Evolutionary conservation across 2,113 vertebrate species (phyloP), one percentile per base, ranked within the genome.

Genomic region (Nicator chloris): DNA sequence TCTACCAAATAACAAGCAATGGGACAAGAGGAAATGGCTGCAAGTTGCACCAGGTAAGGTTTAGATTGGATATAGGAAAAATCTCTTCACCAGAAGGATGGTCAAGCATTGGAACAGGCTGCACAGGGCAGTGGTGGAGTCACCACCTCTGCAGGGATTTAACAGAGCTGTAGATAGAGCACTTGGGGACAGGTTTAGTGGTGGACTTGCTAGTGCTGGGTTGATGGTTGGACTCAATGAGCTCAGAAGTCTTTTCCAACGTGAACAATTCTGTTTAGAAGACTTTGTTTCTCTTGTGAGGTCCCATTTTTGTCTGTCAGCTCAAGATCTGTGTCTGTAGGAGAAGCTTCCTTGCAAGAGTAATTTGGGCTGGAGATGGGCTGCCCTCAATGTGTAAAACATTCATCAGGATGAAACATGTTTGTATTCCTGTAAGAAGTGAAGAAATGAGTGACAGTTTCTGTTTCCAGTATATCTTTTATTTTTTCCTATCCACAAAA

Each of bases 211-310:
- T 56, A 28, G 56, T 70, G 26, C 26, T 90, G 79, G 18, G 12
- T 63, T 83, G 64, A 49, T 42, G 42, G 54, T 54, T 69, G 42
- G 49, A 83, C 35, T 83, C 10, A 1, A 11, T 49, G 63, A 83
- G 31, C 79, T 69, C 71, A 63, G 56, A 70, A 68, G n/a, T 86
- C 28, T 23, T 75, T 83, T 60, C 56, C 56, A 75, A 40, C 66
- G 28, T 59, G 26, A 79, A 64, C 4, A 1, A 49, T 37, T 66
- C 51, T 77, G 6, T 51, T 50, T 39, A 61, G 85, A 95, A 95
- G 47, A 40, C 60, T 81, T 81, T 80, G 30, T 79, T 94, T 94
- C 92, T 97, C 71, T 93, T 87, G 59, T 54, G 63, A 96, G 64
- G 70, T 86, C 61, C 27, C 10, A 6, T 40, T 84, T 86, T 76